Percentiles rank a stretch among this genome's conserved stretches.
Conservation (phyloP, 2,888 invertebrate species). For the Fragum whitleyi region DNA sequence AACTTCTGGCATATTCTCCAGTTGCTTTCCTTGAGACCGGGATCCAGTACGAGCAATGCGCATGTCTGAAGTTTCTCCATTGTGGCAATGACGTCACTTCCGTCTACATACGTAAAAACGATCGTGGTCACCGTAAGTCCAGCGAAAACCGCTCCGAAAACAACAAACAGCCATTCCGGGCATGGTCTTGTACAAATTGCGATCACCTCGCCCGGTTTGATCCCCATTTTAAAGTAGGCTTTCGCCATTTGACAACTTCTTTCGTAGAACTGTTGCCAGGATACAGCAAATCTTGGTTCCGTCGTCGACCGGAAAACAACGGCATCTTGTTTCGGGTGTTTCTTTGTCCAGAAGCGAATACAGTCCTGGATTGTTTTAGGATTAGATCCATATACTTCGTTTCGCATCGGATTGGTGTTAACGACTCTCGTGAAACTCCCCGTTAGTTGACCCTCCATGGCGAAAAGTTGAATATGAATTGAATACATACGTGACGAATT, state of each 20-base stretch:
- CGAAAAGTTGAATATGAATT: neutral
- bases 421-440: neutral
- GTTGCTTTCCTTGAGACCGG: constrained; percentile 32
- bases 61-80: constrained; percentile 39
- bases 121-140: constrained; percentile 22
- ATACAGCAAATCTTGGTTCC: neutral
- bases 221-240: constrained; percentile 6
- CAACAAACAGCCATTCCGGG: constrained; percentile 46
- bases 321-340: neutral
- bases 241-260: neutral
- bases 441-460: neutral
- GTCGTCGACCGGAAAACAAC: constrained; percentile 13
- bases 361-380: neutral
- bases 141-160: constrained; percentile 33
- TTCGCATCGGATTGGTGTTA: neutral
- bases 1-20: constrained; percentile 40
- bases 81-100: constrained; percentile 35
- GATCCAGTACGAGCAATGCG: constrained; percentile 33
- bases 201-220: constrained; percentile 34
- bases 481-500: too few relatives aligned
- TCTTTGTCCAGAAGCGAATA: neutral
- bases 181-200: constrained; percentile 39
- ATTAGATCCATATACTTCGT: neutral
- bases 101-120: constrained; percentile 44
- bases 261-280: constrained; percentile 19